phyloP scores from a whole-genome alignment of 2,797 vertebrate genomes.

The Perodicticus potto region DNA sequence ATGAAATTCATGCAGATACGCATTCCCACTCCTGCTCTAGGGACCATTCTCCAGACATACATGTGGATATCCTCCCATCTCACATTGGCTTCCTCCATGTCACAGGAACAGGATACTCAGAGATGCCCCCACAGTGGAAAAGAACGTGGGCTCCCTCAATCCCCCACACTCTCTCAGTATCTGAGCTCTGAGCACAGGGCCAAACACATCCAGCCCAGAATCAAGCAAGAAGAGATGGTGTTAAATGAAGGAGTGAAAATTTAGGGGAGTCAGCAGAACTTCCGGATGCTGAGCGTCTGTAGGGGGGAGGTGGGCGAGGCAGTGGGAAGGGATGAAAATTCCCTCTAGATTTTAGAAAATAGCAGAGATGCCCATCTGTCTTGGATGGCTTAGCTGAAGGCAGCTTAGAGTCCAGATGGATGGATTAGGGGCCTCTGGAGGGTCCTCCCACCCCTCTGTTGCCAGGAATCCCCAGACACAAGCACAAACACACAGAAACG shows the following conservation, averaged over 20 bases:
- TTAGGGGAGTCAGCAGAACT: neutral
- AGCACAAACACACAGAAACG: neutral
- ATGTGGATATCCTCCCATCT: rapidly evolving
- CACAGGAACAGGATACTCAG: neutral
- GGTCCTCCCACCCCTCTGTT: neutral
- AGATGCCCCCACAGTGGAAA: neutral
- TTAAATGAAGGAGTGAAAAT: neutral
- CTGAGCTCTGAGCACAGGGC: rapidly evolving
- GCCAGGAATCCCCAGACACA: neutral
- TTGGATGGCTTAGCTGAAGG: slow-evolving; percentile 2
- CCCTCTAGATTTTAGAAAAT: slow-evolving; percentile 23
- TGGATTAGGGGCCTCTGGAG: neutral
- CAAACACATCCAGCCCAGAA: neutral
- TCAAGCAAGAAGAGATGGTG: neutral
- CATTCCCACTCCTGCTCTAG: too few species aligned
- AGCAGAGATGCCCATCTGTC: slow-evolving; percentile 35
- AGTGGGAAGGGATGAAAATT: neutral
- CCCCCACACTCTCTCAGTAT: neutral
- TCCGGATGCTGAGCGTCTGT: neutral
- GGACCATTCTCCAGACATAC: too few species aligned
- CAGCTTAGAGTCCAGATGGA: slow-evolving; percentile 66
- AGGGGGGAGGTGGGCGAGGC: neutral
- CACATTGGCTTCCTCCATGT: neutral
- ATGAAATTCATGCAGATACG: neutral
- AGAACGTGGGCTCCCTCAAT: rapidly evolving